Percentiles rank a stretch among this genome's conserved stretches.
phyloP scores from a whole-genome alignment of 2,797 vertebrate species.

The Pyrocephalus nanus region DNA sequence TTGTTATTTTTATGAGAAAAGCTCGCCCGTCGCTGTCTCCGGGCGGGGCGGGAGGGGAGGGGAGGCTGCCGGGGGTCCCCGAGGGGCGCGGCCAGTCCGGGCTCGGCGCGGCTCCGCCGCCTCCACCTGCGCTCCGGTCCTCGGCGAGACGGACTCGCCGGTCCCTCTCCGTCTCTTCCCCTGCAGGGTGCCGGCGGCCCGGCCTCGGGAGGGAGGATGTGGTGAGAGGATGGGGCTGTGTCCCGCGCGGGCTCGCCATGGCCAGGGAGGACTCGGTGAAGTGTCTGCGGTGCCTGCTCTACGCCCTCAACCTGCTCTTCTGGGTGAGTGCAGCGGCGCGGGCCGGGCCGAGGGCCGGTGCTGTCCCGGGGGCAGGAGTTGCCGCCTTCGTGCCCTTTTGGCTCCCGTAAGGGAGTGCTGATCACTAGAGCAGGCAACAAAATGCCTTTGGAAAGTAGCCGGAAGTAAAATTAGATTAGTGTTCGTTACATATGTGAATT shows the following conservation, averaged over 20 bases:
- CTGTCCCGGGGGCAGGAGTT: neutral
- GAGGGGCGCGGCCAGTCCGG: neutral
- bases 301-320: conserved; percentile 94
- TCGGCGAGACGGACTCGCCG: neutral
- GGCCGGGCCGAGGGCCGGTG: conserved; percentile 72
- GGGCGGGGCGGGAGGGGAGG: neutral
- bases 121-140: neutral
- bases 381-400: neutral
- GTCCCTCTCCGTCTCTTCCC: neutral
- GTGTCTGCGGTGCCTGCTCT: conserved; percentile 93
- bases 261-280: conserved; percentile 95
- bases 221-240: conserved; percentile 81
- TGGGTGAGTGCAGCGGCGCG: conserved; percentile 86
- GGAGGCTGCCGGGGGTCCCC: neutral
- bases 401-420: fast-evolving
- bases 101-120: neutral
- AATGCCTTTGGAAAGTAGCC: neutral
- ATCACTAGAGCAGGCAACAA: neutral
- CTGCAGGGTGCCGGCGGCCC: conserved; percentile 41
- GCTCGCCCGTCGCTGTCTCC: neutral
- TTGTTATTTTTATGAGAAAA: neutral
- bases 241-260: conserved; percentile 82
- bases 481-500: neutral
- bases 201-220: conserved; percentile 69
- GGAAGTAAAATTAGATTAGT: conserved; percentile 6